These are phyloP conservation scores for Bhutanitis thaidina DNA, from an alignment of 2,888 invertebrate species.

Conservation along the genomic window DNA sequence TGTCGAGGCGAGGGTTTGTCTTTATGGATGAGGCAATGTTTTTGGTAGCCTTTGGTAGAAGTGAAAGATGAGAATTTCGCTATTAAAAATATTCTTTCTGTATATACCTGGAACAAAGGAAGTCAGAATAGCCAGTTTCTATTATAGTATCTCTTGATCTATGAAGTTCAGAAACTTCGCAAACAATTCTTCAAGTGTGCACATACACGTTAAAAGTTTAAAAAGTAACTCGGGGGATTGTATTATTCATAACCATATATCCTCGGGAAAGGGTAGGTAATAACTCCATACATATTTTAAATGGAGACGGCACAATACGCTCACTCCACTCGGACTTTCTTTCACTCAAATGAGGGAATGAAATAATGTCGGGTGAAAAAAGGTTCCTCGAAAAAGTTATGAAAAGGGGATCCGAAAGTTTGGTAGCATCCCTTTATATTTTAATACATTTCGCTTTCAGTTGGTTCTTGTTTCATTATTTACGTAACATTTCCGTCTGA, in stretches of 20 bases:
- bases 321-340: slow-evolving; percentile 64
- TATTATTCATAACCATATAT: slow-evolving; percentile 35
- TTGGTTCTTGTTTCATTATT: slow-evolving; percentile 62
- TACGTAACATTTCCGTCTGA: slow-evolving; percentile 65
- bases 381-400: slow-evolving; percentile 70
- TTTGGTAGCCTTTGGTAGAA: too few relatives aligned
- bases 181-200: slow-evolving; percentile 27
- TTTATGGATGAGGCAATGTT: too few relatives aligned
- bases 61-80: too few relatives aligned
- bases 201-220: slow-evolving; percentile 23
- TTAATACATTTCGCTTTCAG: slow-evolving; percentile 53
- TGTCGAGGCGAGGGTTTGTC: too few relatives aligned
- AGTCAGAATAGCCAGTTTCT: not conserved
- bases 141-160: slow-evolving; percentile 21
- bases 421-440: slow-evolving; percentile 55
- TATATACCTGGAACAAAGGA: not conserved
- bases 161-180: slow-evolving; percentile 32
- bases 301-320: slow-evolving; percentile 58
- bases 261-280: slow-evolving; percentile 30
- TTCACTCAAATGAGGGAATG: slow-evolving; percentile 75
- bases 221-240: slow-evolving; percentile 42
- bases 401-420: slow-evolving; percentile 70
- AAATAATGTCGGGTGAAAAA: slow-evolving; percentile 70
- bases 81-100: too few relatives aligned
- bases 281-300: slow-evolving; percentile 68